Evolutionary conservation across 2,797 vertebrate species (phyloP), one percentile per base, ranked within the genome.

Genomic region (Heterohyrax brucei): DNA sequence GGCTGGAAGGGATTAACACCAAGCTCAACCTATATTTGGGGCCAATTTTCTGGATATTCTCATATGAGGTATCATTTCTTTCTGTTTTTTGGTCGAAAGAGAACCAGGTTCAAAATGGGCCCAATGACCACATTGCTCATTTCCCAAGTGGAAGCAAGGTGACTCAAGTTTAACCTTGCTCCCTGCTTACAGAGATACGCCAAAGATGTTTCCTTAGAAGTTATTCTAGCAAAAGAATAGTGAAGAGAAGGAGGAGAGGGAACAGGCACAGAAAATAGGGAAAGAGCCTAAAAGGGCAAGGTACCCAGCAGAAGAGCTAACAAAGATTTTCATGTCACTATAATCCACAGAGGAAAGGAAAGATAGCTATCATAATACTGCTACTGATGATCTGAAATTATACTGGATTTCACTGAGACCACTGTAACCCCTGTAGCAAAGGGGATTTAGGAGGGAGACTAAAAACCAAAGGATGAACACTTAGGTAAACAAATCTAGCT

Each of bases 1-100:
- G 99, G 99, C 99, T 99, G 97, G 53, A 89, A 93, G 61, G 26
- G 61, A 94, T 97, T 61, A 22, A 18, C 62, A 70, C 59, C 80
- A 70, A 56, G 72, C 24, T n/a, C 39, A 77, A 90, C 22, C n/a
- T n/a, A 30, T 59, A 89, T 39, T 66, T 28, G 44, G 48, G 39
- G 24, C 18, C 30, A 16, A 4, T 92, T 82, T 96, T 86, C 30
- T 53, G 18, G 19, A 56, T 77, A 85, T 84, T 95, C 59, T 86
- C 76, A 68, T 85, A n/a, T 12, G 9, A 1, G 28, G 0, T 7
- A 73, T 78, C 26, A 28, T 86, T 89, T 64, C 56, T 92, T 59
- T 78, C 24, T 46, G 44, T 26, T 94, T 92, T 76, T 6, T 86
- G 33, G 28, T 64, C 26, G 75, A 87, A 80, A 75, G 39, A 93